Evolutionary conservation across 2,113 vertebrate genomes (phyloP).

Genomic region (Ramphastos sulfuratus): DNA sequence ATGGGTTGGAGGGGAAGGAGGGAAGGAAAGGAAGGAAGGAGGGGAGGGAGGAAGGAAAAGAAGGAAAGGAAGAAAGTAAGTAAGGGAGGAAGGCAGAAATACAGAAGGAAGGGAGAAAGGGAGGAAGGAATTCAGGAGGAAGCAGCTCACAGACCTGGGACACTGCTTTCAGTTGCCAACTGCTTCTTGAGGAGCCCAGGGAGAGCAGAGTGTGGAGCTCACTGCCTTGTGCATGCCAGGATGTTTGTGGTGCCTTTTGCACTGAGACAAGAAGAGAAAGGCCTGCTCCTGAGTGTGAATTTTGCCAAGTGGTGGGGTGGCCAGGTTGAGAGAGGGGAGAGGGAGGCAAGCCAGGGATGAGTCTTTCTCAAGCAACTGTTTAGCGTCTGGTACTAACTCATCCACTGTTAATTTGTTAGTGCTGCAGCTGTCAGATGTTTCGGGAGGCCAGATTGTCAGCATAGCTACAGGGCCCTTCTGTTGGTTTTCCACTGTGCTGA

Average conservation of each 20-base stretch:
- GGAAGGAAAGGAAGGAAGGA: no score
- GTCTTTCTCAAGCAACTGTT: slow-evolving; percentile 77
- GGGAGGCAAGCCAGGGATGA: slow-evolving; percentile 49
- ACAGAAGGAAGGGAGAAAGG: no score
- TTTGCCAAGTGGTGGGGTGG: slow-evolving; percentile 47
- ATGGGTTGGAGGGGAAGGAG: no score
- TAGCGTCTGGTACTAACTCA: slow-evolving; percentile 94
- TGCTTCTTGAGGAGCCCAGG: not conserved
- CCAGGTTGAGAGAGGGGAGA: slow-evolving; percentile 30
- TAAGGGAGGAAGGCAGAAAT: no score
- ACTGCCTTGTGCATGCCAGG: not conserved
- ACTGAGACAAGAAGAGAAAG: not conserved
- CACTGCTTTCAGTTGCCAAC: not conserved
- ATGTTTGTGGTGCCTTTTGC: not conserved
- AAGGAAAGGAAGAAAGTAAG: no score
- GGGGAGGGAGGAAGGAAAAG: no score
- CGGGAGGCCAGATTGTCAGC: slow-evolving; percentile 87
- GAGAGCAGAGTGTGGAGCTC: not conserved
- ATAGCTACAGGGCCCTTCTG: slow-evolving; percentile 92
- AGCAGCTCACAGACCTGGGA: not conserved
- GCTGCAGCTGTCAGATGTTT: slow-evolving; percentile 90
- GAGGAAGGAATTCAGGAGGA: no score
- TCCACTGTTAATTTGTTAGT: slow-evolving; percentile 96
- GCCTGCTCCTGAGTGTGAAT: not conserved
- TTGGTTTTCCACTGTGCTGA: slow-evolving; percentile 89